Percentiles rank a stretch among this genome's conserved stretches.
These are phyloP conservation scores for Dendrocincla fuliginosa DNA, from an alignment of 2,797 vertebrate genomes.

Conservation along the genomic window DNA sequence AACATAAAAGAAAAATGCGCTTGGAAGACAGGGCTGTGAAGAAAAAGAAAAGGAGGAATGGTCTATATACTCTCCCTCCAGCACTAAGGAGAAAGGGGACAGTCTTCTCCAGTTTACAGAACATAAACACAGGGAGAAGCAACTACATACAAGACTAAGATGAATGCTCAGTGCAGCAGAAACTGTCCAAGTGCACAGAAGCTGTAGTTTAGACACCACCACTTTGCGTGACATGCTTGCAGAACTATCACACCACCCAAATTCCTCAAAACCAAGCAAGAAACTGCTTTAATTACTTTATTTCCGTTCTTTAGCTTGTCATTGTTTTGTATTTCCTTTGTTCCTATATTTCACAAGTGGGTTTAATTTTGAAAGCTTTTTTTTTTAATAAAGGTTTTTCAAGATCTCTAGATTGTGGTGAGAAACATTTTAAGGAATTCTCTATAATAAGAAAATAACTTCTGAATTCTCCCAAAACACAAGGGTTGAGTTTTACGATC, in stretches of 20 bases:
- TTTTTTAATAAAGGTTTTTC: background rate
- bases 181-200: background rate
- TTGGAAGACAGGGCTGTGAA: background rate
- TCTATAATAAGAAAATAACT: slow-evolving; percentile 1
- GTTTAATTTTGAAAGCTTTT: slow-evolving; percentile 10
- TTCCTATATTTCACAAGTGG: background rate
- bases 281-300: slow-evolving; percentile 18
- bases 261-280: slow-evolving; percentile 21
- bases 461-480: background rate
- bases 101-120: background rate
- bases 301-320: background rate
- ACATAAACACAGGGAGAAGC: background rate
- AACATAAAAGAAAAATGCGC: background rate
- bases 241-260: background rate
- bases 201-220: background rate
- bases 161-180: background rate
- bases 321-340: slow-evolving; percentile 5
- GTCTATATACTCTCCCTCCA: background rate
- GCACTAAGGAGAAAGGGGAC: background rate
- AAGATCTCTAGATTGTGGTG: background rate
- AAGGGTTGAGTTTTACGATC: background rate
- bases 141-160: background rate
- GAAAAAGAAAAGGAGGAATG: background rate
- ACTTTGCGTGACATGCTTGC: background rate
- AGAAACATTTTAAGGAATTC: slow-evolving; percentile 6